Percentiles rank a stretch among this genome's conserved stretches.
Evolutionary conservation across 2,888 invertebrate species (phyloP).

Genomic region (Stenichneumon culpator): DNA sequence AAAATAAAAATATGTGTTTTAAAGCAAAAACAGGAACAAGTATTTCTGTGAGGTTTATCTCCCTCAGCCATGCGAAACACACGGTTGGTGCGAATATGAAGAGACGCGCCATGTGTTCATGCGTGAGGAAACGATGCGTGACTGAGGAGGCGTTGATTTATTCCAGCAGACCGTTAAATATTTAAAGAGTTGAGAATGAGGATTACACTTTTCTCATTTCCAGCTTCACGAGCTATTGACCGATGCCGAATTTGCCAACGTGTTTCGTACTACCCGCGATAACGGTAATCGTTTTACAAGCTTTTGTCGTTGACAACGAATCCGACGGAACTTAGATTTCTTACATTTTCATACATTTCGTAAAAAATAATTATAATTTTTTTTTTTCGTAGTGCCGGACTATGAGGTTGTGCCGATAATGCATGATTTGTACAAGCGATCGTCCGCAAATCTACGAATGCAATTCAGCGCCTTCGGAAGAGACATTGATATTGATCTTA

Average conservation of each 20-base stretch:
- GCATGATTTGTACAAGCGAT: slow-evolving; percentile 15
- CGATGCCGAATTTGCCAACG: slow-evolving; percentile 13
- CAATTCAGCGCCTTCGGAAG: slow-evolving; percentile 12
- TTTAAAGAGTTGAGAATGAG: background rate
- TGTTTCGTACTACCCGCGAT: slow-evolving; percentile 7
- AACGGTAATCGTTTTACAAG: slow-evolving; percentile 1
- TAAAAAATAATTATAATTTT: too few species aligned
- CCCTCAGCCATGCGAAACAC: too few species aligned
- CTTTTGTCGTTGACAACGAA: background rate
- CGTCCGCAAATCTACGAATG: background rate
- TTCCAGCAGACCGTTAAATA: background rate
- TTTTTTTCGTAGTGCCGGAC: slow-evolving; percentile 9
- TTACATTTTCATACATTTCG: background rate
- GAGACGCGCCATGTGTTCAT: too few species aligned
- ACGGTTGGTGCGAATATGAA: too few species aligned
- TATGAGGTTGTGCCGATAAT: slow-evolving; percentile 21
- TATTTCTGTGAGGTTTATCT: too few species aligned
- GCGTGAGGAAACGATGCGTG: too few species aligned
- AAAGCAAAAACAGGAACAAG: too few species aligned
- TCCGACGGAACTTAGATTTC: background rate
- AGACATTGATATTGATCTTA: background rate
- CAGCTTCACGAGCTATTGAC: slow-evolving; percentile 22
- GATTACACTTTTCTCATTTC: background rate
- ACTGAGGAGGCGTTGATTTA: background rate
- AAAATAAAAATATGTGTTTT: background rate